Percentiles rank a stretch among this genome's conserved stretches.
phyloP scores from a whole-genome alignment of 1,140 invertebrate genomes.

The Latrodectus geometricus region DNA sequence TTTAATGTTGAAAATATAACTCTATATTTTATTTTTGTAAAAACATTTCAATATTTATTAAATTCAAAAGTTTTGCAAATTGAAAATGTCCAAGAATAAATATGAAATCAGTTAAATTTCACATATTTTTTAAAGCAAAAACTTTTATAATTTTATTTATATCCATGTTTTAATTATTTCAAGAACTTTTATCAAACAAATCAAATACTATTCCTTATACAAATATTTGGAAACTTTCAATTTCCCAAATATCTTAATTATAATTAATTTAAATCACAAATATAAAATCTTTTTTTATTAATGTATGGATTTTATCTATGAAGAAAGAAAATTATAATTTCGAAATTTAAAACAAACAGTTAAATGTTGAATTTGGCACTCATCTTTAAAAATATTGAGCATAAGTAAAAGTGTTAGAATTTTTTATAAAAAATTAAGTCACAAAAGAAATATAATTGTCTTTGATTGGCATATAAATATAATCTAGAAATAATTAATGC shows the following conservation, averaged over 20 bases:
- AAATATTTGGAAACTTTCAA: not conserved
- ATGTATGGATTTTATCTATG: no score
- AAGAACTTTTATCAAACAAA: not conserved
- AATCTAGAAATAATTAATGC: no score
- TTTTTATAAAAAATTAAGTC: no score
- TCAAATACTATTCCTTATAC: not conserved
- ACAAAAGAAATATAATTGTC: no score
- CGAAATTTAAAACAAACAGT: no score
- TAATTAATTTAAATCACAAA: not conserved
- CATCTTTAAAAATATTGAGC: no score
- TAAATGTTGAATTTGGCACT: no score
- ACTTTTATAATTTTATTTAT: not conserved
- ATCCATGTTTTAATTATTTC: no score
- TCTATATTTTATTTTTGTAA: not conserved
- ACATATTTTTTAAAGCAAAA: not conserved
- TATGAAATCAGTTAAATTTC: not conserved
- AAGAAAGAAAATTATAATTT: no score
- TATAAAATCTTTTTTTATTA: not conserved
- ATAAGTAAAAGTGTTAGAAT: no score
- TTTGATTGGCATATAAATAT: no score
- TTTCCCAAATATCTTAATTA: not conserved
- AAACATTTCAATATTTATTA: not conserved
- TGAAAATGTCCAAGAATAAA: constrained; percentile 1
- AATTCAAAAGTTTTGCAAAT: not conserved
- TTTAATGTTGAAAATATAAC: no score